phyloP scores from a whole-genome alignment of 1,140 invertebrate species.

The Bombus pyrosoma region DNA sequence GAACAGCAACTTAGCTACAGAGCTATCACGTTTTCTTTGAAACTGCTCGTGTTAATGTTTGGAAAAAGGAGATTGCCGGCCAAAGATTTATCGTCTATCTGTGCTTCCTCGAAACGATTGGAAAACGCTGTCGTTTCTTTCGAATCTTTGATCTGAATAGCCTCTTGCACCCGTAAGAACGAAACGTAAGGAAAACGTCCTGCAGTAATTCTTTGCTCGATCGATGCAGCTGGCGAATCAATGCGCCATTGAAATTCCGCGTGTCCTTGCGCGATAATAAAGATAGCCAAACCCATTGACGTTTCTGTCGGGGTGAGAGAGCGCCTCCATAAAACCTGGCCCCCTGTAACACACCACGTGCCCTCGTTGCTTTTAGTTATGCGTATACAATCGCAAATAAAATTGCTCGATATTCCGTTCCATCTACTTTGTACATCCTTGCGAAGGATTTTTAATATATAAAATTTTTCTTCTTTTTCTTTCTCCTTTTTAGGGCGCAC shows the following conservation, averaged over 20 bases:
- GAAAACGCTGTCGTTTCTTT: constrained; percentile 14
- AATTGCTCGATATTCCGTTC: not conserved
- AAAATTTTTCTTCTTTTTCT: not conserved
- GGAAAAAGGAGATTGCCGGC: not conserved
- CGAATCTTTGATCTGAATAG: constrained; percentile 45
- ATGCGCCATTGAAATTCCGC: constrained; percentile 32
- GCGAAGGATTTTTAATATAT: not conserved
- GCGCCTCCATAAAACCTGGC: constrained; percentile 8
- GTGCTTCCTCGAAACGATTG: constrained; percentile 14
- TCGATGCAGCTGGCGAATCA: not conserved
- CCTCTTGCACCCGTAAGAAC: not conserved
- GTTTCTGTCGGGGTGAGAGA: constrained; percentile 2
- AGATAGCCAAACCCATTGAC: constrained; percentile 35
- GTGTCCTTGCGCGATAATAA: constrained; percentile 41
- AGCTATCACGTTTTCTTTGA: not conserved
- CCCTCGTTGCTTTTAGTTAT: not conserved
- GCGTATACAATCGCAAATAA: not conserved
- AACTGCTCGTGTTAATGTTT: not conserved
- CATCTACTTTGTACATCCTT: not conserved
- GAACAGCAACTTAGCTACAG: not conserved
- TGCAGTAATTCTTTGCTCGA: not conserved
- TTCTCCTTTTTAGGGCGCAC: too few relatives aligned
- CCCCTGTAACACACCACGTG: not conserved
- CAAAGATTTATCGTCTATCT: constrained; percentile 1
- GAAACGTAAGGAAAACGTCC: constrained; percentile 1